Evolutionary conservation across 2,113 vertebrate genomes (phyloP).

Genomic region (Xyliphius kryptos): DNA sequence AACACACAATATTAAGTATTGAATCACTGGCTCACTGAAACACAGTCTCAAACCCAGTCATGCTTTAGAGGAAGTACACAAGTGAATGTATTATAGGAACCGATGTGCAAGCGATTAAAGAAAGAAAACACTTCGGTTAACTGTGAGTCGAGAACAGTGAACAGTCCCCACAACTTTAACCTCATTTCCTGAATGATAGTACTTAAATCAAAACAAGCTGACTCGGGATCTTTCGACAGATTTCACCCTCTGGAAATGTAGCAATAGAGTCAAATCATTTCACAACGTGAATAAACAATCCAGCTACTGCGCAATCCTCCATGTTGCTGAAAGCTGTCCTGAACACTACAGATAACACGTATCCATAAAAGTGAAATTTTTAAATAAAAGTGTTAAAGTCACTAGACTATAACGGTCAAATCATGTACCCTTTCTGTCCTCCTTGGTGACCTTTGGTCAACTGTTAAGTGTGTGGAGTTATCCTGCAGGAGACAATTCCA

Average conservation of each 20-base stretch:
- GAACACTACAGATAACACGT: neutral
- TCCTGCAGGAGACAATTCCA: neutral
- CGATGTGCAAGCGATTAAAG: neutral
- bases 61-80: neutral
- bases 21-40: neutral
- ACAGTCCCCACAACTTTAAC: neutral
- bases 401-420: neutral
- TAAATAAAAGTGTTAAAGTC: neutral
- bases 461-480: neutral
- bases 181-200: conserved; percentile 14
- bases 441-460: no score
- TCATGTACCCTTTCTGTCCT: neutral
- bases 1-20: neutral
- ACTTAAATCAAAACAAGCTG: conserved; percentile 6
- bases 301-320: neutral
- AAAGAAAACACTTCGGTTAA: conserved; percentile 7
- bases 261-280: conserved; percentile 5
- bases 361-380: neutral
- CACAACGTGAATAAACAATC: conserved; percentile 11
- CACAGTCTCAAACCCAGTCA: neutral
- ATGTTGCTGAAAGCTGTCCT: neutral
- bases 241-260: conserved; percentile 3
- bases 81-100: neutral
- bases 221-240: conserved; percentile 2
- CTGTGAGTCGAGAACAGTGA: neutral